phyloP scores from a whole-genome alignment of 2,797 vertebrate genomes.

The Numenius phaeopus region DNA sequence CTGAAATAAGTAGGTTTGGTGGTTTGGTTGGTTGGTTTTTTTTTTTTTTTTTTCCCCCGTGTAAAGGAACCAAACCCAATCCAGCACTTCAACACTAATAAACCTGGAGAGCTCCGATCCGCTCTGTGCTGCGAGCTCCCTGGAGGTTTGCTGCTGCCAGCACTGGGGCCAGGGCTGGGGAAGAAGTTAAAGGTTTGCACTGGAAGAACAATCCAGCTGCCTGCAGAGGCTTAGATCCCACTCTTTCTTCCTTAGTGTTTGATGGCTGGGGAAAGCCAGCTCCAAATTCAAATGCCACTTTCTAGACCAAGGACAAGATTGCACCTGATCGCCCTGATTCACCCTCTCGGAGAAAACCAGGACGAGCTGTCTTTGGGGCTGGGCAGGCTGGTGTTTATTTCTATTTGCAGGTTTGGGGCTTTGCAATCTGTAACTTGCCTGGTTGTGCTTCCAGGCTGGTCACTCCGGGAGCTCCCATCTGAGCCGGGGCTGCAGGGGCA shows the following conservation, averaged over 20 bases:
- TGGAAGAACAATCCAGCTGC: neutral
- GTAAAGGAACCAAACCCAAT: neutral
- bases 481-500: neutral
- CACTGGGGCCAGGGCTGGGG: neutral
- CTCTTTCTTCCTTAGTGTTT: neutral
- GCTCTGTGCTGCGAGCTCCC: rapidly evolving
- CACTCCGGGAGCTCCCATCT: neutral
- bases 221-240: neutral
- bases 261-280: neutral
- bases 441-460: neutral
- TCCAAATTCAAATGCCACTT: neutral
- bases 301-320: neutral
- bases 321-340: neutral
- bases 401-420: neutral
- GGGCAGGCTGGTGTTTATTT: neutral
- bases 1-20: neutral
- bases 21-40: neutral
- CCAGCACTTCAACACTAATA: neutral
- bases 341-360: neutral
- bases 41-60: rapidly evolving
- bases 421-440: rapidly evolving
- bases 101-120: neutral
- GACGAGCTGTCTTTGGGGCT: neutral
- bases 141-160: neutral
- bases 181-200: constrained; percentile 1